phyloP scores from a whole-genome alignment of 2,888 invertebrate species.

The Papilio demoleus region DNA sequence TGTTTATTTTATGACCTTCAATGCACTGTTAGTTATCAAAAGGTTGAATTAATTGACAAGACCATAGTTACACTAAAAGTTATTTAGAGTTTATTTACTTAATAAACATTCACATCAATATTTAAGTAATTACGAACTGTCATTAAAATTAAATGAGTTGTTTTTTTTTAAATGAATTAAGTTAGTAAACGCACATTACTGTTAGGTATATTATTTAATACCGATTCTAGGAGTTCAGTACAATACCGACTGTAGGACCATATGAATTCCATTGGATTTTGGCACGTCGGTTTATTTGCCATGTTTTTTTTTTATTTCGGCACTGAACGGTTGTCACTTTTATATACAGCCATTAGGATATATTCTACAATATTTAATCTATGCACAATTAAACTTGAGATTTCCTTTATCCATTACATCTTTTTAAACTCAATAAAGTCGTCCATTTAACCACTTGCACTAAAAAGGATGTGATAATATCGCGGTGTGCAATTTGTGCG shows the following conservation, averaged over 20 bases:
- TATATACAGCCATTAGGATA: not conserved
- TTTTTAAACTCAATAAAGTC: conserved; percentile 20
- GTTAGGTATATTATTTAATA: no score
- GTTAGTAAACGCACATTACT: not conserved
- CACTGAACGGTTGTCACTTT: not conserved
- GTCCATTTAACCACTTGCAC: conserved; percentile 34
- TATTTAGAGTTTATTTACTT: not conserved
- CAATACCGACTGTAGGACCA: no score
- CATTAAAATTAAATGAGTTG: no score
- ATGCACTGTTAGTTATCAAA: conserved; percentile 53
- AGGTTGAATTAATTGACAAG: conserved; percentile 42
- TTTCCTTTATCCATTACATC: not conserved
- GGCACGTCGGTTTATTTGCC: no score
- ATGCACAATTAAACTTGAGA: not conserved
- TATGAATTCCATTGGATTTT: no score
- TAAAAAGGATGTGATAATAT: conserved; percentile 33
- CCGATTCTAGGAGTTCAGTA: no score
- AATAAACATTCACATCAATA: not conserved
- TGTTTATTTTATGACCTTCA: conserved; percentile 44
- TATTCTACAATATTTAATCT: not conserved
- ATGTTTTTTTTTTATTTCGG: not conserved
- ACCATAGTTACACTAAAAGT: not conserved
- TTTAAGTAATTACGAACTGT: not conserved
- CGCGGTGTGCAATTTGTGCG: conserved; percentile 18
- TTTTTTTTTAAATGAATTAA: no score